phyloP scores from a whole-genome alignment of 2,797 vertebrate genomes.

The Sebastes nivosus region DNA sequence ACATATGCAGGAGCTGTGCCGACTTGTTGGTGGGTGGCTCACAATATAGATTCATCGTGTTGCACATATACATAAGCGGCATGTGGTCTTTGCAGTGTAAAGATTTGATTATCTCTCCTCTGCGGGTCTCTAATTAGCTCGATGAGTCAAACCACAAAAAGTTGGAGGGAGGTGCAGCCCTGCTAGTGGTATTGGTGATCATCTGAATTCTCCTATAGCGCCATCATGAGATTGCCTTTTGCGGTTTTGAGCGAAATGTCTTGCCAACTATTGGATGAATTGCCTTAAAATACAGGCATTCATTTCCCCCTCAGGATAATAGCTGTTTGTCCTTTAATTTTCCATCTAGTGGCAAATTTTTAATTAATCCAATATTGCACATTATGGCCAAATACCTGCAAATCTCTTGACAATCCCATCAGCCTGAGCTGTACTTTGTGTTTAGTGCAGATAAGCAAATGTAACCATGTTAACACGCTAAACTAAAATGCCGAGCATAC shows the following conservation, averaged over 20 bases:
- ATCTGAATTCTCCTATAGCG: not conserved
- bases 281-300: not conserved
- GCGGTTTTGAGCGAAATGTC: not conserved
- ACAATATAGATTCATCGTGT: not conserved
- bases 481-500: not conserved
- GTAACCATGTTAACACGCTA: not conserved
- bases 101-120: slow-evolving; percentile 11
- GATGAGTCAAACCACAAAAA: not conserved
- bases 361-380: not conserved
- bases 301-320: not conserved
- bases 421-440: not conserved
- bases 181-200: not conserved
- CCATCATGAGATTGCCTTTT: not conserved
- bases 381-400: not conserved
- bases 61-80: not conserved
- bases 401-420: not conserved
- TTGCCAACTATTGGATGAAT: not conserved
- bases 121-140: not conserved
- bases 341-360: not conserved
- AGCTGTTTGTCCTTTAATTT: not conserved
- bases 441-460: not conserved
- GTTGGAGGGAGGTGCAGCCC: not conserved
- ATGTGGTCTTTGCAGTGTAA: slow-evolving; percentile 1
- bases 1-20: not conserved
- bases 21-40: slow-evolving; percentile 23